These are phyloP conservation scores for Cerceris ruficornis DNA, from an alignment of 2,888 invertebrate species.

Conservation along the genomic window DNA sequence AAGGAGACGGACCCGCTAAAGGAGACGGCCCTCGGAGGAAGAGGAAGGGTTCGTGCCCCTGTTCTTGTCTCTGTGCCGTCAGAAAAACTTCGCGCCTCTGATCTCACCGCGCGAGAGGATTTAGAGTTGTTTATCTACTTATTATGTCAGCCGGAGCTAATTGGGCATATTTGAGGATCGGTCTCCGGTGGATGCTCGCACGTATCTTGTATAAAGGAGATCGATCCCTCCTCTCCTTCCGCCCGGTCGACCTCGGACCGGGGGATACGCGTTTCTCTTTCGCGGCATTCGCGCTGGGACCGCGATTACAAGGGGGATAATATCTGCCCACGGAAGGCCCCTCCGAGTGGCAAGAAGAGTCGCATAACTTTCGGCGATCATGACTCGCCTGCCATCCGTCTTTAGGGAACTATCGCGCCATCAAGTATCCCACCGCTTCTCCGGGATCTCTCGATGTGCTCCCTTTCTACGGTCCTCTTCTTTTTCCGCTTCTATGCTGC, in stretches of 20 bases:
- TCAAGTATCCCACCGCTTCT: conserved; percentile 53
- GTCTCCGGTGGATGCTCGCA: conserved; percentile 71
- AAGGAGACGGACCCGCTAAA: conserved; percentile 2
- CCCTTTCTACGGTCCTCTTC: conserved; percentile 7
- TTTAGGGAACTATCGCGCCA: conserved; percentile 71
- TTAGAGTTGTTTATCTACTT: conserved; percentile 79
- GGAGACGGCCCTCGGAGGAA: background rate
- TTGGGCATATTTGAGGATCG: conserved; percentile 78
- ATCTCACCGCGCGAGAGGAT: conserved; percentile 76
- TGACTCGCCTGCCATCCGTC: conserved; percentile 69
- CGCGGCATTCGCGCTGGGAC: conserved; percentile 57
- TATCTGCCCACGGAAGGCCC: conserved; percentile 54
- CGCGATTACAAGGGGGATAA: conserved; percentile 63
- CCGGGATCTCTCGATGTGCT: background rate
- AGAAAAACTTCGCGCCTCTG: conserved; percentile 75
- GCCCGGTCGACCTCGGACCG: conserved; percentile 25
- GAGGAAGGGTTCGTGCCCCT: conserved; percentile 26
- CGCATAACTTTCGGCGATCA: conserved; percentile 76
- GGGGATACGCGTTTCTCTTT: conserved; percentile 36
- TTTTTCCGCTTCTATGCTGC: conserved; percentile 14
- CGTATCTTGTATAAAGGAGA: conserved; percentile 65
- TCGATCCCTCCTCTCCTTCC: conserved; percentile 19
- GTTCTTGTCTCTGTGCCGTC: conserved; percentile 54
- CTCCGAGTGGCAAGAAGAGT: conserved; percentile 69
- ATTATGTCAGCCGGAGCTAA: conserved; percentile 79